Percentiles rank a stretch among this genome's conserved stretches.
Evolutionary conservation across 2,888 invertebrate genomes (phyloP).

Genomic region (Diaphora mendica): DNA sequence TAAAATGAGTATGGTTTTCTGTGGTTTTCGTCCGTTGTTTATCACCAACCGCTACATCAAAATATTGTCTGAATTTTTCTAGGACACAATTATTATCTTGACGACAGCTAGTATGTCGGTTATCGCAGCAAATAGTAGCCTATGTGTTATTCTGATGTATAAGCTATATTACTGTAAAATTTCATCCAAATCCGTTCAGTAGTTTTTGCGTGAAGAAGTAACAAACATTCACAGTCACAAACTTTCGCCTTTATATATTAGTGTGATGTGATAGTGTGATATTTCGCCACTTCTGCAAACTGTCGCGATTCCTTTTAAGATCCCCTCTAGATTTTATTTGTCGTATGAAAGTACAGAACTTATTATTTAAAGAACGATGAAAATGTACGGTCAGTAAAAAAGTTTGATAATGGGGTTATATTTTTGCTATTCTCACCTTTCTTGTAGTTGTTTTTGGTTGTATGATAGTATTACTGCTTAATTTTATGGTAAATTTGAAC

Average conservation of each 20-base stretch:
- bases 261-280: too few species aligned
- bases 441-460: too few species aligned
- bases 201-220: too few species aligned
- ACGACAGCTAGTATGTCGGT: too few species aligned
- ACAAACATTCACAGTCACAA: too few species aligned
- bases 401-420: not conserved
- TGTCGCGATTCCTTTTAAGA: conserved; percentile 28
- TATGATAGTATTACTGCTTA: too few species aligned
- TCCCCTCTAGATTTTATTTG: conserved; percentile 51
- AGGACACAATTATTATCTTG: not conserved
- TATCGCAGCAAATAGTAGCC: too few species aligned
- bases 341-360: conserved; percentile 52
- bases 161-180: too few species aligned
- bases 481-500: too few species aligned
- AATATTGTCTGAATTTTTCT: not conserved
- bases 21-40: not conserved
- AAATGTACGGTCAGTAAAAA: conserved; percentile 30
- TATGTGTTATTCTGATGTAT: too few species aligned
- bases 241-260: too few species aligned
- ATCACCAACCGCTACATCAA: not conserved
- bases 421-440: not conserved
- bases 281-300: conserved; percentile 1
- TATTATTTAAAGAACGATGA: conserved; percentile 46
- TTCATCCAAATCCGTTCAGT: too few species aligned
- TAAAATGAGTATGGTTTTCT: not conserved